phyloP scores from a whole-genome alignment of 1,140 invertebrate species.

The Platyscapa corneri region DNA sequence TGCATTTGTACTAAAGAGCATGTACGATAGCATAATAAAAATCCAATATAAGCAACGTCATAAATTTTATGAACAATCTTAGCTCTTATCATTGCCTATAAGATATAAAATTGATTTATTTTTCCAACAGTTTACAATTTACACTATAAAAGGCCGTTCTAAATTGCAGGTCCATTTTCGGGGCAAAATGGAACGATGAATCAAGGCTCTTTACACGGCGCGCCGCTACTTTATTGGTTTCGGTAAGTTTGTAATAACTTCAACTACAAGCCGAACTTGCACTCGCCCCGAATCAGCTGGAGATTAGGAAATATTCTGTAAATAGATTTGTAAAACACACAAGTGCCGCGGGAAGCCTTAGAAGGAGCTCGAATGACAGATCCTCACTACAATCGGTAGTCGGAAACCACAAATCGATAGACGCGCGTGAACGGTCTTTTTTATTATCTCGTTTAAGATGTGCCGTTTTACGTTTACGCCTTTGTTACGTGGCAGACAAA shows the following conservation, averaged over 20 bases:
- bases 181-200: slow-evolving; percentile 78
- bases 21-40: too few species aligned
- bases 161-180: slow-evolving; percentile 75
- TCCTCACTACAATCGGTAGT: background rate
- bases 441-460: slow-evolving; percentile 36
- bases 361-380: background rate
- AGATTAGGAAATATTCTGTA: background rate
- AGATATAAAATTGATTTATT: too few species aligned
- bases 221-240: slow-evolving; percentile 78
- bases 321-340: background rate
- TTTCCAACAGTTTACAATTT: too few species aligned
- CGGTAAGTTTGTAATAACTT: slow-evolving; percentile 71
- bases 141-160: background rate
- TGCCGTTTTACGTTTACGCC: slow-evolving; percentile 35
- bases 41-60: too few species aligned
- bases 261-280: background rate
- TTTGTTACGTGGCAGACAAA: slow-evolving; percentile 31
- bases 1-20: too few species aligned
- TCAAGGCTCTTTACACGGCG: slow-evolving; percentile 76
- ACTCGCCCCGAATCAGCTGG: too few species aligned
- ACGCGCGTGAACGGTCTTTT: slow-evolving; percentile 5
- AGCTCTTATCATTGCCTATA: too few species aligned
- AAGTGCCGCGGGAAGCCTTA: background rate
- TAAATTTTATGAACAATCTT: too few species aligned
- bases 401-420: slow-evolving; percentile 30